Evolutionary conservation across 2,888 invertebrate genomes (phyloP).

Genomic region (Amorpha juglandis): DNA sequence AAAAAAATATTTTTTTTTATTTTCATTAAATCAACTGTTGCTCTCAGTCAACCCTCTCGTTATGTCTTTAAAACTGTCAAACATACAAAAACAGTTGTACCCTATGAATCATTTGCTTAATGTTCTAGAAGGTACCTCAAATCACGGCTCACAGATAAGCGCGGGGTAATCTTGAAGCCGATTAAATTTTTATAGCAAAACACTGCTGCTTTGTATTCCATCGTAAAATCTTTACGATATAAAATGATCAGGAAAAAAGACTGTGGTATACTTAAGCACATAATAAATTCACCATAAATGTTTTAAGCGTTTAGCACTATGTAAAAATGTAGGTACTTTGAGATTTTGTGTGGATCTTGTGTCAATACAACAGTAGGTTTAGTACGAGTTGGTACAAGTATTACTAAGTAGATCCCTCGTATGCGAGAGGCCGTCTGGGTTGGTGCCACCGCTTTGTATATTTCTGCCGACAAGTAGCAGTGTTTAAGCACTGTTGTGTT

Average conservation of each 20-base stretch:
- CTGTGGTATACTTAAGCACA: conserved; percentile 8
- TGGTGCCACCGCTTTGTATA: no score
- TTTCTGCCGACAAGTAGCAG: no score
- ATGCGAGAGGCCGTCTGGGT: no score
- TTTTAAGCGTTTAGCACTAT: conserved; percentile 4
- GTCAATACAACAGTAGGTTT: not conserved
- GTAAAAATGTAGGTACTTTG: not conserved
- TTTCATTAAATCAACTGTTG: no score
- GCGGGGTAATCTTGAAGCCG: not conserved
- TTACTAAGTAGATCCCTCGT: no score
- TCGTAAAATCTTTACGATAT: conserved; percentile 8
- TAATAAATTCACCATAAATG: conserved; percentile 6
- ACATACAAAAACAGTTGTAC: no score
- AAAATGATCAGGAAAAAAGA: conserved; percentile 6
- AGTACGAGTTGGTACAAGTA: no score
- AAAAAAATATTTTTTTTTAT: no score
- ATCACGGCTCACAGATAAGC: conserved; percentile 11
- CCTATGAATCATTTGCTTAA: not conserved
- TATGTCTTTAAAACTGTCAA: no score
- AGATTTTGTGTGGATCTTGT: not conserved
- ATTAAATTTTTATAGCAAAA: conserved; percentile 21
- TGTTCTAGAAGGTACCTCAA: not conserved
- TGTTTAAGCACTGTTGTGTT: no score
- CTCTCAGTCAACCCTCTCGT: no score
- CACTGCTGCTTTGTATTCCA: not conserved